Conservation (phyloP, 2,888 invertebrate genomes). For the Leptopilina myrica region DNA sequence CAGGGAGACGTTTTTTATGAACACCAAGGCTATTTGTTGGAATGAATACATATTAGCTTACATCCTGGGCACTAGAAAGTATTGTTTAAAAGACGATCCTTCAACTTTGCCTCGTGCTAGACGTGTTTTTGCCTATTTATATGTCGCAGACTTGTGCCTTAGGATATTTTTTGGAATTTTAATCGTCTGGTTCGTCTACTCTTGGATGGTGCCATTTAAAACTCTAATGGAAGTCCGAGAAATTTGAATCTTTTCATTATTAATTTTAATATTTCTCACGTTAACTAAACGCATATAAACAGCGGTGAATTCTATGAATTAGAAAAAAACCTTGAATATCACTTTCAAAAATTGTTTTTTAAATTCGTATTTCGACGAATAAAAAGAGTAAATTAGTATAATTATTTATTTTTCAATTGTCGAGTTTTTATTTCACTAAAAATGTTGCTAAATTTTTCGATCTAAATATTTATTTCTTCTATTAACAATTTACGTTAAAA, state of each 20-base stretch:
- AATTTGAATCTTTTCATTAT: background rate
- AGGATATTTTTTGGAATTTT: conserved; percentile 59
- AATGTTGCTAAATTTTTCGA: no score
- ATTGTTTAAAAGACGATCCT: conserved; percentile 89
- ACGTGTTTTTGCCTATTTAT: conserved; percentile 77
- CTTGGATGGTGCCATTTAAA: conserved; percentile 56
- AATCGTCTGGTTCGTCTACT: conserved; percentile 66
- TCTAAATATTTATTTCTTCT: no score
- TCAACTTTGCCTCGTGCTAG: conserved; percentile 86
- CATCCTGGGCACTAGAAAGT: conserved; percentile 90
- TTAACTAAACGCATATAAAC: no score
- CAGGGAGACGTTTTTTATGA: conserved; percentile 76
- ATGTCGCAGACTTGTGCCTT: conserved; percentile 63
- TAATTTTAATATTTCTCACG: no score
- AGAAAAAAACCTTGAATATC: no score
- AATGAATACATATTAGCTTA: conserved; percentile 83
- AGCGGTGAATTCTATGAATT: no score
- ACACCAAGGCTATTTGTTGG: conserved; percentile 79
- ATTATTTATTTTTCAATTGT: no score
- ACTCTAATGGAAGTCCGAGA: conserved; percentile 39
- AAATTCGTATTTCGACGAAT: no score
- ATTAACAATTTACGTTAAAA: no score
- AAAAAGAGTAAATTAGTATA: no score
- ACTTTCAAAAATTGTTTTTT: no score
- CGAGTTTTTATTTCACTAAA: no score